phyloP scores from a whole-genome alignment of 2,888 invertebrate genomes.

The Resseliella maxima region DNA sequence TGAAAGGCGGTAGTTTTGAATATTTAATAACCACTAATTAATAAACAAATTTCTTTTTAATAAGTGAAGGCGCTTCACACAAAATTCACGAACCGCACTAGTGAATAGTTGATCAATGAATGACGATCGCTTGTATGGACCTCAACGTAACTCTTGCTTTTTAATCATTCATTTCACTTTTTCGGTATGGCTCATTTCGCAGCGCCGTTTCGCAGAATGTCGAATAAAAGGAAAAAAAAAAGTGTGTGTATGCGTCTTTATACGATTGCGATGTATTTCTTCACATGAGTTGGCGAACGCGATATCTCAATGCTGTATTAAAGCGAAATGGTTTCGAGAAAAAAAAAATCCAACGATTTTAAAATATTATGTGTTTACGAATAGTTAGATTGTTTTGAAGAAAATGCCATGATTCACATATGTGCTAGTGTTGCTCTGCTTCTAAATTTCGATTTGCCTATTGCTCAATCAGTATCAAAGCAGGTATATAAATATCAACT shows the following conservation, averaged over 20 bases:
- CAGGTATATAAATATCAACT: background rate
- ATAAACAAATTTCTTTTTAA: background rate
- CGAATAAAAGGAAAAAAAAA: too few relatives aligned
- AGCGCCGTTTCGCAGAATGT: conserved; percentile 8
- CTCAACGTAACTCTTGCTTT: background rate
- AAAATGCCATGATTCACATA: conserved; percentile 3
- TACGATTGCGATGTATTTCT: background rate
- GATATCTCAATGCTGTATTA: background rate
- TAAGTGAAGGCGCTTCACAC: background rate
- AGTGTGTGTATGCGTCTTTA: background rate
- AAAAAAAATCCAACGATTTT: background rate
- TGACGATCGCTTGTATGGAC: background rate
- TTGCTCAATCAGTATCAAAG: background rate
- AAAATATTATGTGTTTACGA: conserved; percentile 25
- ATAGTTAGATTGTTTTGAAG: conserved; percentile 23
- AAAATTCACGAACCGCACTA: background rate
- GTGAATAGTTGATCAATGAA: background rate
- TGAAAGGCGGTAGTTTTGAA: conserved; percentile 34
- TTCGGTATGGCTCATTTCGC: background rate
- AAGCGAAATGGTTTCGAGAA: background rate
- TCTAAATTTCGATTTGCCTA: background rate
- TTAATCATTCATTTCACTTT: conserved; percentile 44
- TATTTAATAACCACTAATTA: conserved; percentile 26
- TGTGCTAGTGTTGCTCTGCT: background rate
- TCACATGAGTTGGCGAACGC: background rate